phyloP scores from a whole-genome alignment of 2,888 invertebrate species.

The Acanthosepion lycidas region DNA sequence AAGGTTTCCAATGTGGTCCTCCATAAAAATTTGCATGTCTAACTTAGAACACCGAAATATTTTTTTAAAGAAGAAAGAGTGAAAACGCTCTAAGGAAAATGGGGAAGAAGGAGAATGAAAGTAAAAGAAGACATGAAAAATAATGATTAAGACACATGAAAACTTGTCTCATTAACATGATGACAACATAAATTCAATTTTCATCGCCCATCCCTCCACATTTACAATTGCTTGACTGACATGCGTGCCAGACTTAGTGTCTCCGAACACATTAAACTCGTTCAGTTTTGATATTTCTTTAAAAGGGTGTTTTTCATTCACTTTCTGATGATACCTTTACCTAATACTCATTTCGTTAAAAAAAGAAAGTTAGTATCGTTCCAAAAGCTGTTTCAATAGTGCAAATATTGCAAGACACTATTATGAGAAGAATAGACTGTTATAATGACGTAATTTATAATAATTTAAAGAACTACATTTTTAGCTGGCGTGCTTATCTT shows the following conservation, averaged over 20 bases:
- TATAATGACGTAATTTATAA: too few relatives aligned
- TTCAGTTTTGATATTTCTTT: background rate
- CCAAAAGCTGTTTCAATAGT: background rate
- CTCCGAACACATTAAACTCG: background rate
- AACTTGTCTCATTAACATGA: background rate
- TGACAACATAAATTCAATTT: conserved; percentile 22
- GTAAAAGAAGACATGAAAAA: background rate
- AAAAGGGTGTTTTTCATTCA: background rate
- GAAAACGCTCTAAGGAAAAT: background rate
- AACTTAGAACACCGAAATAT: background rate
- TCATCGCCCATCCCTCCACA: background rate
- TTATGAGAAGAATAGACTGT: too few relatives aligned
- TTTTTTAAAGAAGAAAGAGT: background rate
- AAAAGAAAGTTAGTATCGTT: background rate
- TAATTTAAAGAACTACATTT: too few relatives aligned
- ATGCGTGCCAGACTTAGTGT: background rate
- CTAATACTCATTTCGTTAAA: background rate
- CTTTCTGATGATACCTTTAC: background rate
- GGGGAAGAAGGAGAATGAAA: background rate
- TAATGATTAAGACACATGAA: background rate
- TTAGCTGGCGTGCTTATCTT: too few relatives aligned
- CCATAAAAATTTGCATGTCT: background rate
- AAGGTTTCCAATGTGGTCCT: background rate
- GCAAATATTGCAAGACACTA: too few relatives aligned
- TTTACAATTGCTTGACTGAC: background rate